phyloP scores from a whole-genome alignment of 2,888 invertebrate genomes.

The Cosmopolites sordidus region DNA sequence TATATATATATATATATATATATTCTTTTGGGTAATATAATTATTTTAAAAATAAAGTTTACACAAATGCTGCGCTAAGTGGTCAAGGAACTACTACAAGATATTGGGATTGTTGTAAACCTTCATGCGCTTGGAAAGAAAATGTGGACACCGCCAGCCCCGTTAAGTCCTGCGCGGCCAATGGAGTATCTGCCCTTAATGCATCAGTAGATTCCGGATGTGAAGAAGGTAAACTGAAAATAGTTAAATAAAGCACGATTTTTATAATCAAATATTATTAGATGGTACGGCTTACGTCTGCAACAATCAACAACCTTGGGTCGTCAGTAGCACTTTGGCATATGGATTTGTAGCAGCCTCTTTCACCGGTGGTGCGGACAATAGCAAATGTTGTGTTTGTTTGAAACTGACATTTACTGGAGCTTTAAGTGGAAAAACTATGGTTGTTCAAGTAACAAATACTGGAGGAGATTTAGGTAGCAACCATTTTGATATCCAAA shows the following conservation, averaged over 20 bases:
- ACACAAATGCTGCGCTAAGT: too few species aligned
- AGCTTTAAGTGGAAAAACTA: constrained; percentile 16
- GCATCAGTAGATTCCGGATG: constrained; percentile 16
- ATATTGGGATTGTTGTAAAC: constrained; percentile 33
- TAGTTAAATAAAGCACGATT: background rate
- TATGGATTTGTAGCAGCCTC: constrained; percentile 33
- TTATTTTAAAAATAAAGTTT: too few species aligned
- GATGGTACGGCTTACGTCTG: constrained; percentile 29
- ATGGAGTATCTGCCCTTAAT: constrained; percentile 19
- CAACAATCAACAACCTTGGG: constrained; percentile 29
- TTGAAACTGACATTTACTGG: constrained; percentile 23
- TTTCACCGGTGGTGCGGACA: constrained; percentile 26
- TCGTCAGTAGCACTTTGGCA: constrained; percentile 27
- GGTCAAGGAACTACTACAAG: constrained; percentile 28
- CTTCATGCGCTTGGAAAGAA: constrained; percentile 28
- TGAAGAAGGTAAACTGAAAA: background rate
- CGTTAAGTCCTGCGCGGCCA: constrained; percentile 22
- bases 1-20: too few species aligned
- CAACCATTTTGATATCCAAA: constrained; percentile 26
- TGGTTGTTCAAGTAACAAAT: constrained; percentile 25
- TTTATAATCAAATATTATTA: background rate
- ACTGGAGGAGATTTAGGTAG: constrained; percentile 25
- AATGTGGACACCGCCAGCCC: constrained; percentile 20
- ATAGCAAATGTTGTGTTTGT: constrained; percentile 26
- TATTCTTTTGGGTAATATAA: too few species aligned